A percentile compares a stretch with the other conserved stretches of the same genome.
phyloP scores from a whole-genome alignment of 2,113 vertebrate species.

The Bucco capensis region DNA sequence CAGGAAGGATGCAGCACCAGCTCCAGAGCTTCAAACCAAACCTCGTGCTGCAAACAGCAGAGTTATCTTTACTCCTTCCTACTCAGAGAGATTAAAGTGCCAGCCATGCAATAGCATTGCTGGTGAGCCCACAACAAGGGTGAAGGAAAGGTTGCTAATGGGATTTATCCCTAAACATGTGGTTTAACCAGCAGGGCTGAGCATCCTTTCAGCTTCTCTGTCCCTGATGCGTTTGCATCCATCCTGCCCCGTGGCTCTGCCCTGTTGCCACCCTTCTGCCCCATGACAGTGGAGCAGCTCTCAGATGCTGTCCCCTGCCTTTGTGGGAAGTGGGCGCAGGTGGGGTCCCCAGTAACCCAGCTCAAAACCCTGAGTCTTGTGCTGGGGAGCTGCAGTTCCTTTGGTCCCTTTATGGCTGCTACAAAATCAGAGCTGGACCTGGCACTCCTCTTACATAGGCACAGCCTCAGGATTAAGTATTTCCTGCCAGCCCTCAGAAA shows the following conservation, averaged over 20 bases:
- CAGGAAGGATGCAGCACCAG: background rate
- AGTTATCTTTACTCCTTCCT: background rate
- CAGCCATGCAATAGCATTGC: background rate
- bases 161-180: background rate
- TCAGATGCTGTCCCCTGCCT: accelerated
- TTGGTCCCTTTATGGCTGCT: background rate
- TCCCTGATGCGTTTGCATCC: background rate
- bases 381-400: background rate
- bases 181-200: background rate
- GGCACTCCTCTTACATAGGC: background rate
- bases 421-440: background rate
- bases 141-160: background rate
- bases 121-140: background rate
- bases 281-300: background rate
- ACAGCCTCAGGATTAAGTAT: background rate
- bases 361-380: background rate
- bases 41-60: accelerated
- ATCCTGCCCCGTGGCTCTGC: background rate
- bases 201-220: background rate
- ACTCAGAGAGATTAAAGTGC: background rate
- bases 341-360: accelerated
- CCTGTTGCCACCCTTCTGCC: background rate
- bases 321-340: accelerated
- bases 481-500: background rate
- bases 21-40: background rate